Conservation (phyloP, 2,797 vertebrate genomes). For the Cygnus olor region DNA sequence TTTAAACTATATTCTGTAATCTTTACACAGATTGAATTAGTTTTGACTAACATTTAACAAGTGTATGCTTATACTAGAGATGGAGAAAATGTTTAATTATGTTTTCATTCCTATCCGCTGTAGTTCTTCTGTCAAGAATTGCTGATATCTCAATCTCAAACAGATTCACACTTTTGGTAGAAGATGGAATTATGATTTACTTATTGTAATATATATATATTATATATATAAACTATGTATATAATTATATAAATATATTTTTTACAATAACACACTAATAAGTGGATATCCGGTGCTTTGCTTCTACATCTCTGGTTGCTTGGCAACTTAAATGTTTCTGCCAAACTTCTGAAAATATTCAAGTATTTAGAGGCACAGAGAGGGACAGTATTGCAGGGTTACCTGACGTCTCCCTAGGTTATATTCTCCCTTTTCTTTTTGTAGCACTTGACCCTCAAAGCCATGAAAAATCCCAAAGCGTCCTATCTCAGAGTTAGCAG, state of each 20-base stretch:
- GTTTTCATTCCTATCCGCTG: background rate
- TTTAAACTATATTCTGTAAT: background rate
- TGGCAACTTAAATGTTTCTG: background rate
- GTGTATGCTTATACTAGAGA: background rate
- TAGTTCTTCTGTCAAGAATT: background rate
- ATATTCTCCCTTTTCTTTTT: background rate
- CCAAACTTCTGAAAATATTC: background rate
- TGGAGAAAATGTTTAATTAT: background rate
- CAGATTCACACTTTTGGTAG: background rate
- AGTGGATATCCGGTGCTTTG: background rate
- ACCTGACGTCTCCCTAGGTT: background rate
- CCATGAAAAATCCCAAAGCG: background rate
- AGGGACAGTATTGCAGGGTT: background rate
- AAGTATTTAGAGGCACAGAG: background rate
- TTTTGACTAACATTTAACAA: background rate
- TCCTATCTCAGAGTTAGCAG: background rate
- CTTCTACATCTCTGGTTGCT: background rate
- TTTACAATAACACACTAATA: background rate
- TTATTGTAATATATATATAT: background rate
- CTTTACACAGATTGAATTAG: background rate
- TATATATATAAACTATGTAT: too few species aligned
- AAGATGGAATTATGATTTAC: background rate
- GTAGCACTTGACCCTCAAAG: background rate
- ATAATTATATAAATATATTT: too few species aligned
- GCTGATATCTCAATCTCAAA: background rate